Base-by-base conservation (phyloP, 1,140 invertebrate species). In the Eriocheir sinensis region DNA sequence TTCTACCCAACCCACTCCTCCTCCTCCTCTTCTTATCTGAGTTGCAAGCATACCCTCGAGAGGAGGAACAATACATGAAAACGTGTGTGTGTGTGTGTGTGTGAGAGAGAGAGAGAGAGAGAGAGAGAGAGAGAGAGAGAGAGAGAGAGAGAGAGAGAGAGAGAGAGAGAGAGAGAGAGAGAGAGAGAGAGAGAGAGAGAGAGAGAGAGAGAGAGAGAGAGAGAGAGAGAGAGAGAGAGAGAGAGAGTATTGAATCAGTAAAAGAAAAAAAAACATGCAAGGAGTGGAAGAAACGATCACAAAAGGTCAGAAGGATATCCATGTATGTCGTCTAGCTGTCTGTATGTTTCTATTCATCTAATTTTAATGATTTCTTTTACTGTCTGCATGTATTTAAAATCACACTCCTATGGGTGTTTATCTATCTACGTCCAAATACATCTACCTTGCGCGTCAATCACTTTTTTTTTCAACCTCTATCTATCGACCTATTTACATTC, bases 121-220 rank as follows among this genome's bases (percentile, higher is more conserved):
- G 15, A 1, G 83, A 41, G 36, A 86, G 83, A 86, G 83, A 86
- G 83, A 86, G 83, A 86, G 83, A 86, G 83, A 86, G 83, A 86
- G 83, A 86, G 83, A 86, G 83, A 86, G 83, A 86, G 83, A 86
- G 83, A 86, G 83, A 86, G 83, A 86, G 83, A 86, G 83, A 86
- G 83, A 86, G 83, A 86, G 83, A 86, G 83, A 86, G 83, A 86
- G 83, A 86, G 83, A 86, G 83, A 86, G 83, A 86, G 83, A 83
- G 81, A 83, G 81, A 83, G 81, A 83, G 81, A 83, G 81, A 83
- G 81, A 83, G 81, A 83, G 81, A 83, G 81, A 83, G 81, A 83
- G 81, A 83, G 81, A 83, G 81, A 83, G 81, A 83, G 81, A 83
- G 81, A 83, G 81, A 83, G 21, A 83, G 21, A 3, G 21, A 83